A percentile compares a stretch with the other conserved stretches of the same genome.
phyloP scores from a whole-genome alignment of 2,888 invertebrate species.

The Temnothorax rugatulus region DNA sequence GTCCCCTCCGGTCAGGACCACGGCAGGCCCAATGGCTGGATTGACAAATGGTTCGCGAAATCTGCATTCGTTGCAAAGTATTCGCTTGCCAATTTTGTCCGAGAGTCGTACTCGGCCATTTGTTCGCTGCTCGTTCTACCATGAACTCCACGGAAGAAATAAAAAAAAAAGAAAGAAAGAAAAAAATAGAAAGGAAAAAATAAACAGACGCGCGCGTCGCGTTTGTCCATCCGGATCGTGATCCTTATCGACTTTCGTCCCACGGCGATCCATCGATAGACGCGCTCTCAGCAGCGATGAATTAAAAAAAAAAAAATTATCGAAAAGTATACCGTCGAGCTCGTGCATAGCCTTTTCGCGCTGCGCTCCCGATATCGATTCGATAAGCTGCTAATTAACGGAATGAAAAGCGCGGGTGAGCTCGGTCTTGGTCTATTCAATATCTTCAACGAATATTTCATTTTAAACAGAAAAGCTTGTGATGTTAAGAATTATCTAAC shows the following conservation, averaged over 20 bases:
- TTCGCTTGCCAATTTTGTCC: slow-evolving; percentile 77
- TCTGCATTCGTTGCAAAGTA: slow-evolving; percentile 82
- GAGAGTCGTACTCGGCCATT: slow-evolving; percentile 75
- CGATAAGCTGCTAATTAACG: slow-evolving; percentile 48
- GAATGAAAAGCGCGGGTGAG: slow-evolving; percentile 36
- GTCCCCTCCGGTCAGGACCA: slow-evolving; percentile 72
- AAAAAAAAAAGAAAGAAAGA: slow-evolving; percentile 60
- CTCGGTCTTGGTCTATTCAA: slow-evolving; percentile 9
- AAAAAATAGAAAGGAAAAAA: neutral
- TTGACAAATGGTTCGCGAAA: slow-evolving; percentile 84
- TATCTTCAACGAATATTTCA: slow-evolving; percentile 28
- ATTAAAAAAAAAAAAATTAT: slow-evolving; percentile 20
- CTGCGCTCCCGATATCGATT: slow-evolving; percentile 45
- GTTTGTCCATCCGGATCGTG: slow-evolving; percentile 55
- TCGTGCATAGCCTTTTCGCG: slow-evolving; percentile 30
- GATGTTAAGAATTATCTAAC: neutral
- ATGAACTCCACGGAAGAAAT: slow-evolving; percentile 71
- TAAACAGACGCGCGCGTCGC: slow-evolving; percentile 45
- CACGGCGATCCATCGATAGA: slow-evolving; percentile 57
- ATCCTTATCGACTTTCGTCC: slow-evolving; percentile 55
- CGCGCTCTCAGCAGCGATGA: slow-evolving; percentile 15
- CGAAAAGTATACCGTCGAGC: slow-evolving; percentile 1
- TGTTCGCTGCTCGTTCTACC: slow-evolving; percentile 74
- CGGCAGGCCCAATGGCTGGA: slow-evolving; percentile 70
- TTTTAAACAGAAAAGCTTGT: neutral